Conservation (phyloP, 2,113 vertebrate genomes). For the Ageneiosus marmoratus region DNA sequence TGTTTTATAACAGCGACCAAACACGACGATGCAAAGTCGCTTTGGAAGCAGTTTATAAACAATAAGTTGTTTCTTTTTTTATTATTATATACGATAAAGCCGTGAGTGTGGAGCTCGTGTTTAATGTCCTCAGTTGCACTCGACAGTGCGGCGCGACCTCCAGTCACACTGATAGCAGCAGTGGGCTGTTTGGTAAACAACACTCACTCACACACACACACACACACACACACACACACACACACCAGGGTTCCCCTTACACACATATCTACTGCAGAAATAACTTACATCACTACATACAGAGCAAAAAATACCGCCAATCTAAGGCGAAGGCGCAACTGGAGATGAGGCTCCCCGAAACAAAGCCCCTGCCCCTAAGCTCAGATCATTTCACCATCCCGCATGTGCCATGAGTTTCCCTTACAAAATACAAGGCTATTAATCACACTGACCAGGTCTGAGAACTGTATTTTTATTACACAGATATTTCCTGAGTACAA, state of each 20-base stretch:
- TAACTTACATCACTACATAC: slow-evolving; percentile 25
- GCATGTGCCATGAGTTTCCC: not conserved
- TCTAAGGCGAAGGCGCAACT: slow-evolving; percentile 16
- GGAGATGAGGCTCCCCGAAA: slow-evolving; percentile 27
- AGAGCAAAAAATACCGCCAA: slow-evolving; percentile 36
- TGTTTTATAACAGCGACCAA: not conserved
- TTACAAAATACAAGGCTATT: not conserved
- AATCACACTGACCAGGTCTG: not conserved
- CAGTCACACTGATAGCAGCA: not conserved
- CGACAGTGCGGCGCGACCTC: slow-evolving; percentile 35
- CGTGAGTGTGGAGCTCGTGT: not conserved
- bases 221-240: slow-evolving; percentile 19
- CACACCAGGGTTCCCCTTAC: slow-evolving; percentile 34
- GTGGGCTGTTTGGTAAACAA: slow-evolving; percentile 57
- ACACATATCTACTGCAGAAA: not conserved
- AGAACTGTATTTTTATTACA: not conserved
- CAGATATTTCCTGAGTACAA: not conserved
- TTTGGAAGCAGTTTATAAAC: not conserved
- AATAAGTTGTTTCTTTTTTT: not conserved
- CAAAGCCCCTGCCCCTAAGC: slow-evolving; percentile 34
- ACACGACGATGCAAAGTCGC: not conserved
- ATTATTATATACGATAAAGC: not conserved
- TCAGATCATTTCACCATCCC: not conserved
- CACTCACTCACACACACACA: slow-evolving; percentile 34
- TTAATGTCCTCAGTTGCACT: slow-evolving; percentile 61